Evolutionary conservation across 2,888 invertebrate species (phyloP), one percentile per base, ranked within the genome.

Genomic region (Metopia argyrocephala): DNA sequence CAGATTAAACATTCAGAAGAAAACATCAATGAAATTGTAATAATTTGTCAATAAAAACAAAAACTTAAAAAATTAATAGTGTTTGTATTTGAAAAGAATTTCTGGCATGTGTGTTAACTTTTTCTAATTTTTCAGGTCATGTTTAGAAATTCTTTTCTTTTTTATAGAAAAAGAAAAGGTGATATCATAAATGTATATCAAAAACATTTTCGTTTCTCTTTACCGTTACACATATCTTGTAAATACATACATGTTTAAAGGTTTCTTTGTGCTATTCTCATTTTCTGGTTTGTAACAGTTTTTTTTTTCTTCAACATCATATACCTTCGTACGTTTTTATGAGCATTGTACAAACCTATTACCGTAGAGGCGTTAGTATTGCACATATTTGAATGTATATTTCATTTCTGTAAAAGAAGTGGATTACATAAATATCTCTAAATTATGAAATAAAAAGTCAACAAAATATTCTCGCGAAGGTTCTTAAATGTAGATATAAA

Each of bases 41-140:
- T 83, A 84, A 84, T 83, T 84, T 84, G 78, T 82, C 82, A 83
- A 82, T 82, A 83, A 84, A 74, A 83, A 84, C 83, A 74, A 73
- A 76, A 69, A 65, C 59, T 56, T 64, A 64, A 75, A 79, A 54
- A n/a, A n/a, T n/a, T n/a, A n/a, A n/a, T n/a, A n/a, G n/a, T n/a
- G n/a, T n/a, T n/a, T n/a, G n/a, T n/a, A n/a, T n/a, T n/a, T n/a
- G n/a, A n/a, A n/a, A n/a, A n/a, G n/a, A n/a, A n/a, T 54, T 54
- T 12, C 12, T 31, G 31, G 5, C 9, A 31, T 31, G 5, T 31
- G 9, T 6, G 9, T 31, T 31, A 6, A 31, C 31, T 31, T 54
- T 25, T 25, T 15, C 21, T 50, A 50, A 1, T 57, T 31, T 31
- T 31, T 38, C 15, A 38, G 38, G 38, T 38, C 12, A 38, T 38